Percentiles rank a stretch among this genome's conserved stretches.
Evolutionary conservation across 92 coral and sea anemone species (phyloP).

Genomic region (Palythoa grandis): DNA sequence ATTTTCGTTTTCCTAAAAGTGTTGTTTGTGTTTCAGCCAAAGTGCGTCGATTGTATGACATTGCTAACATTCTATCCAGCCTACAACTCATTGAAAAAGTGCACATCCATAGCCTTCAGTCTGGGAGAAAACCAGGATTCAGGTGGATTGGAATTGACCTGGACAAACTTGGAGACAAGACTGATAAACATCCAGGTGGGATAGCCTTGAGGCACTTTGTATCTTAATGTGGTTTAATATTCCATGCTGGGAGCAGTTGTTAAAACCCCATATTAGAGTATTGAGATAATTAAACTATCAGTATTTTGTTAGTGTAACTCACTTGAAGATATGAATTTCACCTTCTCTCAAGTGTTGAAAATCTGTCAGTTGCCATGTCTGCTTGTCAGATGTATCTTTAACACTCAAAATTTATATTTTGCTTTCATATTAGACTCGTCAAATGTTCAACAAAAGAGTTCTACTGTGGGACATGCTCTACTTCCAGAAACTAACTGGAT

Average conservation of each 20-base stretch:
- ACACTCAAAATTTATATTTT: neutral
- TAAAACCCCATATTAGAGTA: neutral
- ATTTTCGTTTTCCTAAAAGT: too few species aligned
- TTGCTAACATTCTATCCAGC: conserved; percentile 97
- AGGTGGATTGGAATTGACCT: conserved; percentile 96
- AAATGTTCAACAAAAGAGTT: neutral
- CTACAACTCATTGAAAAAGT: conserved; percentile 93
- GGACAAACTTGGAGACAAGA: conserved; percentile 67
- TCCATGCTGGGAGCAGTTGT: neutral
- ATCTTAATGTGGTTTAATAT: too few species aligned
- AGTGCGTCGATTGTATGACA: conserved; percentile 96
- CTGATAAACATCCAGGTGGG: conserved; percentile 34
- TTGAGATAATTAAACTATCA: too few species aligned
- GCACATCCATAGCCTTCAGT: conserved; percentile 89
- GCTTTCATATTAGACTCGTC: neutral
- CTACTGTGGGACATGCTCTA: neutral
- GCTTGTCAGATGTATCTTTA: neutral
- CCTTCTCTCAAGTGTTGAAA: neutral
- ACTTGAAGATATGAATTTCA: too few species aligned
- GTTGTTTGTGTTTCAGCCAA: conserved; percentile 66
- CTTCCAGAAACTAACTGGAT: conserved; percentile 24
- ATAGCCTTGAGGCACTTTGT: too few species aligned
- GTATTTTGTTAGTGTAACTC: too few species aligned
- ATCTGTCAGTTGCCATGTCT: too few species aligned
- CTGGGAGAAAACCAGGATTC: conserved; percentile 96